Evolutionary conservation across 2,888 invertebrate genomes (phyloP).

Genomic region (Cephus nigrinus): DNA sequence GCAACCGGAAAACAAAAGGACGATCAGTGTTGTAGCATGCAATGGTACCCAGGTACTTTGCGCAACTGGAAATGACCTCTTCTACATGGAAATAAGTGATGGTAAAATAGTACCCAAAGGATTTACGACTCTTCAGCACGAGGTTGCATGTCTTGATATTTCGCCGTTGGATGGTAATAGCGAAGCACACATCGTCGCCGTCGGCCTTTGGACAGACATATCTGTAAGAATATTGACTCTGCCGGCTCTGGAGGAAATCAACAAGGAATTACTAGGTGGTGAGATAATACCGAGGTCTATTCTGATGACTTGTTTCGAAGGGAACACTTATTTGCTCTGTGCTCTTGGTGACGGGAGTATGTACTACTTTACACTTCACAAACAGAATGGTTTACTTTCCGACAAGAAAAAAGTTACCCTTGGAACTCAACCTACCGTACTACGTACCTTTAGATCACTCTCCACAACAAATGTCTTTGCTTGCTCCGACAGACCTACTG

Average conservation of each 20-base stretch:
- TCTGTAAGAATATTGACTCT: constrained; percentile 87
- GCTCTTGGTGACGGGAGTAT: constrained; percentile 98
- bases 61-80: constrained; percentile 89
- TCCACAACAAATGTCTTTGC: constrained; percentile 98
- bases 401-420: constrained; percentile 96
- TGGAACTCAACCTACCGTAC: constrained; percentile 96
- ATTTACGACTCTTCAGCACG: constrained; percentile 84
- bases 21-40: constrained; percentile 90
- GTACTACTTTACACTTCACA: constrained; percentile 93
- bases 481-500: constrained; percentile 97
- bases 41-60: constrained; percentile 82
- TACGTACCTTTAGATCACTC: constrained; percentile 88
- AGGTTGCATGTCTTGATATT: constrained; percentile 96
- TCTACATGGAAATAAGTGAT: constrained; percentile 80
- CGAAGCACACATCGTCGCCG: constrained; percentile 82
- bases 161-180: constrained; percentile 78
- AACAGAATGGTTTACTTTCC: constrained; percentile 77
- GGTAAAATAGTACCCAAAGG: constrained; percentile 74
- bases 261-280: constrained; percentile 89
- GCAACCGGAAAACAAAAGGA: constrained; percentile 77
- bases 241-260: constrained; percentile 83
- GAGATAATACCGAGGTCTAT: constrained; percentile 98
- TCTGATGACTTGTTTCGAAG: constrained; percentile 93
- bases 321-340: constrained; percentile 87
- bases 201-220: constrained; percentile 98